Evolutionary conservation across 2,113 vertebrate genomes (phyloP).

Genomic region (Piprites chloris): DNA sequence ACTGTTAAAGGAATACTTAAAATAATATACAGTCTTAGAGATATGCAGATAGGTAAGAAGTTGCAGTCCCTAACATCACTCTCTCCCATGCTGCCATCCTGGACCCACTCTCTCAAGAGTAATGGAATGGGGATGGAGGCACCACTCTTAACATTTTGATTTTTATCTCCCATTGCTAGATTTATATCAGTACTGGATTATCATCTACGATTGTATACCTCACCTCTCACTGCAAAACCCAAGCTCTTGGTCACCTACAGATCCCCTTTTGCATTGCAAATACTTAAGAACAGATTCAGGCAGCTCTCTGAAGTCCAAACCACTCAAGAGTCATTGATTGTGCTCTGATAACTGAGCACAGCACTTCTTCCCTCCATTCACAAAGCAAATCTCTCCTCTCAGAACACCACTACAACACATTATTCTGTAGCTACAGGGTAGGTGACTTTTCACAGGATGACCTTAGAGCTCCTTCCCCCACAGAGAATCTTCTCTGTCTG

Average conservation of each 20-base stretch:
- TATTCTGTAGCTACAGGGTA: neutral
- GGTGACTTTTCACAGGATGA: conserved; percentile 1
- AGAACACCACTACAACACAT: neutral
- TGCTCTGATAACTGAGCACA: neutral
- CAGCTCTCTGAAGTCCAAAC: neutral
- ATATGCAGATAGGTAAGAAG: neutral
- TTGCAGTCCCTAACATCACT: neutral
- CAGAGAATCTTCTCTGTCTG: neutral
- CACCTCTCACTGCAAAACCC: neutral
- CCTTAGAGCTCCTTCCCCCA: neutral
- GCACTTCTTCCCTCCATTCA: neutral
- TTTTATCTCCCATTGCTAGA: neutral
- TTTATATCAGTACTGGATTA: neutral
- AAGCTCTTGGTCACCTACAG: neutral
- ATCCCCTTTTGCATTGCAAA: neutral
- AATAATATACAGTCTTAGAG: neutral
- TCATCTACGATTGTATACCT: neutral
- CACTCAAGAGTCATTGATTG: neutral
- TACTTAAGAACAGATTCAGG: neutral
- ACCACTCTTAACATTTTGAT: neutral
- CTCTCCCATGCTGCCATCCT: neutral
- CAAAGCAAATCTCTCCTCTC: neutral
- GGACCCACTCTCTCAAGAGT: neutral
- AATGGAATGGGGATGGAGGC: neutral
- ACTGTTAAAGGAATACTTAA: neutral